Conservation (phyloP, 2,113 vertebrate genomes). For the Leptobrachium leishanense region DNA sequence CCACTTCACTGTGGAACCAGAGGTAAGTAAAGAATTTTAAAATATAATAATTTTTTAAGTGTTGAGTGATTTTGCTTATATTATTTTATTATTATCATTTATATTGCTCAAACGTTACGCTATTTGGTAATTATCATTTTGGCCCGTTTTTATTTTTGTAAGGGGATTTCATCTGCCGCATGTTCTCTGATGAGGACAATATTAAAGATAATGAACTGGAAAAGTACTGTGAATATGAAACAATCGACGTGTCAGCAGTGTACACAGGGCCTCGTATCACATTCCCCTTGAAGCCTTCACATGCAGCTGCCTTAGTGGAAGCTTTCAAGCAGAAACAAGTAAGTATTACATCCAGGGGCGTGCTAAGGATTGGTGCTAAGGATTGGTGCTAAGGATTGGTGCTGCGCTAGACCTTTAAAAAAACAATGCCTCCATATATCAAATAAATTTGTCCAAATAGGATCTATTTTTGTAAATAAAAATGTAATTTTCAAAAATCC, state of each 20-base stretch:
- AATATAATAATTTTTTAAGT: too few species aligned
- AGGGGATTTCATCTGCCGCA: conserved; percentile 84
- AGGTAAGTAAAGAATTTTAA: too few species aligned
- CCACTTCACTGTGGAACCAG: too few species aligned
- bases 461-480: too few species aligned
- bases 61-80: too few species aligned
- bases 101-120: too few species aligned
- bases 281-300: conserved; percentile 82
- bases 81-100: too few species aligned
- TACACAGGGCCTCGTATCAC: conserved; percentile 80
- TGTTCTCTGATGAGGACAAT: conserved; percentile 73
- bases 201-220: conserved; percentile 71
- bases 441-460: background rate
- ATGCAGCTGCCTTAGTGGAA: conserved; percentile 82
- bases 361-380: too few species aligned
- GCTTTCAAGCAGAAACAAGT: conserved; percentile 89
- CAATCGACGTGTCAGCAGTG: conserved; percentile 71
- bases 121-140: background rate
- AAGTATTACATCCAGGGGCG: conserved; percentile 54
- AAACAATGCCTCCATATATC: background rate
- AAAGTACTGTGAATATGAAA: conserved; percentile 72
- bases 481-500: too few species aligned
- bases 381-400: too few species aligned
- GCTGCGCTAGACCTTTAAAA: too few species aligned
- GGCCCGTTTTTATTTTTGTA: conserved; percentile 1